phyloP scores from a whole-genome alignment of 2,888 invertebrate species.

The Agelastica alni region DNA sequence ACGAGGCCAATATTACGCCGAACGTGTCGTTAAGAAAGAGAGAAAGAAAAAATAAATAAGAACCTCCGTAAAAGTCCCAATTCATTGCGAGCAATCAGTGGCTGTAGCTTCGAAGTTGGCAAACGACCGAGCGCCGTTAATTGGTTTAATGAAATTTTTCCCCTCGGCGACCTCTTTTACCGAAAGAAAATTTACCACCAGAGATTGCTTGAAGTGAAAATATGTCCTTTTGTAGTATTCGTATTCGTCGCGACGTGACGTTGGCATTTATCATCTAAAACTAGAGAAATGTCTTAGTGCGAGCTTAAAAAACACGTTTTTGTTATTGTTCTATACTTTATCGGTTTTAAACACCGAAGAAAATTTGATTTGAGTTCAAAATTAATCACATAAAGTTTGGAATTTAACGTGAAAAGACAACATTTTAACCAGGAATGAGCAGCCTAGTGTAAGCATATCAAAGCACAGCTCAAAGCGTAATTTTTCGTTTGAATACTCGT shows the following conservation, averaged over 20 bases:
- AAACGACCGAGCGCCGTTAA: slow-evolving; percentile 34
- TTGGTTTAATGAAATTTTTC: slow-evolving; percentile 37
- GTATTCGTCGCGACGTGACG: neutral
- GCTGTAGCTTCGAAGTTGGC: slow-evolving; percentile 30
- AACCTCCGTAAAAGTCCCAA: slow-evolving; percentile 23
- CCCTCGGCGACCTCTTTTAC: slow-evolving; percentile 27
- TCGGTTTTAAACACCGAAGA: no score
- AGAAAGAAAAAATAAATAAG: slow-evolving; percentile 23
- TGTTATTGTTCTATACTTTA: no score
- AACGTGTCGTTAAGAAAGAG: slow-evolving; percentile 9
- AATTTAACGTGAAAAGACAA: no score
- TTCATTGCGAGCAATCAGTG: slow-evolving; percentile 33
- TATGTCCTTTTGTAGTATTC: slow-evolving; percentile 23
- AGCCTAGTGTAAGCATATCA: no score
- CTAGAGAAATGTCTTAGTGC: no score
- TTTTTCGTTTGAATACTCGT: no score
- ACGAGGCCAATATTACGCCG: neutral
- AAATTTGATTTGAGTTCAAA: no score
- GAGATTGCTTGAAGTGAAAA: slow-evolving; percentile 25
- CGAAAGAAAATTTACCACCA: slow-evolving; percentile 24
- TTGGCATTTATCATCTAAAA: neutral
- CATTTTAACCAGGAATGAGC: no score
- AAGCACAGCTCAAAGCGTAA: no score
- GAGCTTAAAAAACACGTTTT: no score
- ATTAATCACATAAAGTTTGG: no score